phyloP scores from a whole-genome alignment of 2,797 vertebrate species.

The Enteromius treurensis region DNA sequence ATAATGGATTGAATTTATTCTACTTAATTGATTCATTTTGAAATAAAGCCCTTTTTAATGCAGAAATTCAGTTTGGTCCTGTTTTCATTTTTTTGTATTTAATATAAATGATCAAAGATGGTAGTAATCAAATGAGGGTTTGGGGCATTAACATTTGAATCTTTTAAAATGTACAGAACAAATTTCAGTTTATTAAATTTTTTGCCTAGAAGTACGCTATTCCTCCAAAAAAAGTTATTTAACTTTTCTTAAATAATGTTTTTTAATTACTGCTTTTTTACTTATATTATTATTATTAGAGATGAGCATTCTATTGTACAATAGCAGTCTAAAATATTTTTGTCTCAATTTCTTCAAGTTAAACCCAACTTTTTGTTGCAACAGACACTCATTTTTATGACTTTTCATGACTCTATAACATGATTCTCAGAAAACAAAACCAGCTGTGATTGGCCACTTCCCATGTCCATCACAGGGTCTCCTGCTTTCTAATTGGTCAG shows the following conservation, averaged over 20 bases:
- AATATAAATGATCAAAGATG: not conserved
- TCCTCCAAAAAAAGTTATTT: not conserved
- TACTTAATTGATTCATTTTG: too few species aligned
- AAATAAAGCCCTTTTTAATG: not conserved
- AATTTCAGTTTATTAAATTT: not conserved
- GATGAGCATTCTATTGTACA: not conserved
- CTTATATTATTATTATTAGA: too few species aligned
- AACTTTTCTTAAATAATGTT: not conserved
- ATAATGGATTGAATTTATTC: not conserved
- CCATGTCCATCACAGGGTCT: not conserved
- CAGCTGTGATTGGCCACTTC: not conserved
- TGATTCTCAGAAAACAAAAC: not conserved
- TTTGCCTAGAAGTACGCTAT: not conserved
- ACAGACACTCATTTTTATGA: not conserved
- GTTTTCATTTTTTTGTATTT: not conserved
- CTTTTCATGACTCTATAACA: not conserved
- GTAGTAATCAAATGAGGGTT: not conserved
- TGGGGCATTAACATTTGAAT: not conserved
- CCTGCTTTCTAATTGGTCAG: not conserved
- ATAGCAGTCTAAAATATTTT: too few species aligned
- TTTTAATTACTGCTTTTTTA: not conserved
- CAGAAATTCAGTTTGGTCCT: not conserved
- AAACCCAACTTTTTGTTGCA: too few species aligned
- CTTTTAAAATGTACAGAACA: not conserved
- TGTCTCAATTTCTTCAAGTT: not conserved